phyloP scores from a whole-genome alignment of 2,797 vertebrate species.

The Choloepus didactylus region DNA sequence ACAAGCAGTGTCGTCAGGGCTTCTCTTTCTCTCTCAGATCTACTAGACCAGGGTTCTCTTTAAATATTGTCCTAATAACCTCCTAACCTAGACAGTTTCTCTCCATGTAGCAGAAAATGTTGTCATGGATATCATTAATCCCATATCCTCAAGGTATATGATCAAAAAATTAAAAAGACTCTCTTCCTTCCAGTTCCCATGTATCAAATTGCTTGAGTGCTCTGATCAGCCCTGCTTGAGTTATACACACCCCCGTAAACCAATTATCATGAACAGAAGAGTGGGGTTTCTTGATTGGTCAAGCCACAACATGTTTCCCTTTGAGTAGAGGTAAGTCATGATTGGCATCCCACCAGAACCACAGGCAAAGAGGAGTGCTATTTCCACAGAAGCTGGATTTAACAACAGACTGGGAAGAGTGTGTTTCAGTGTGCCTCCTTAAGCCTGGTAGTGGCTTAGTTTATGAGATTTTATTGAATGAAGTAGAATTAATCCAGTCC shows the following conservation, averaged over 20 bases:
- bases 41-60: neutral
- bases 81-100: neutral
- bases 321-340: neutral
- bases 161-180: neutral
- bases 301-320: neutral
- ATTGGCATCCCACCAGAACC: neutral
- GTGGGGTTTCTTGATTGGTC: neutral
- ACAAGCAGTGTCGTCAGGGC: neutral
- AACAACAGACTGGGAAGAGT: neutral
- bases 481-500: neutral
- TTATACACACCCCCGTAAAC: neutral
- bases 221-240: neutral
- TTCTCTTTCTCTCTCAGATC: neutral
- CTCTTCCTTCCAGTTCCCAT: neutral
- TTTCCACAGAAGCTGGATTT: neutral
- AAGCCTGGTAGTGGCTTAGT: too few relatives aligned
- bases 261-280: neutral
- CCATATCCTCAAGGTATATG: neutral
- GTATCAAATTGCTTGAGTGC: neutral
- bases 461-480: neutral
- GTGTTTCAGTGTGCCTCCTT: neutral
- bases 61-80: neutral
- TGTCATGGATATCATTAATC: neutral
- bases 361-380: neutral
- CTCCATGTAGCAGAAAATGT: neutral